These are phyloP conservation scores for Fragum sueziense DNA, from an alignment of 2,888 invertebrate genomes.

Conservation along the genomic window DNA sequence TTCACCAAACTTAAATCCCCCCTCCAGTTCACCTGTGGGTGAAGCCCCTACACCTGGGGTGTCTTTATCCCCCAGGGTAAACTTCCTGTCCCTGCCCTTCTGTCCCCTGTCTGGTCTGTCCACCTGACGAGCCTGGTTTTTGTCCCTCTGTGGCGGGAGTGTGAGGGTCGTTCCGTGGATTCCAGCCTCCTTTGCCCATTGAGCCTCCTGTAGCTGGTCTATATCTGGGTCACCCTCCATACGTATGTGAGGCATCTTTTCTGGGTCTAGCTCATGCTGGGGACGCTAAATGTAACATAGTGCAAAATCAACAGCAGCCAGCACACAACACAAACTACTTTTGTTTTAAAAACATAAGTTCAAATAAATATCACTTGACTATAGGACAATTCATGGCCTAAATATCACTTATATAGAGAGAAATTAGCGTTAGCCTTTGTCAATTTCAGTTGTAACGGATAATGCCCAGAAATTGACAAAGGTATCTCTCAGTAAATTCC, in stretches of 20 bases:
- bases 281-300: not conserved
- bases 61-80: conserved; percentile 36
- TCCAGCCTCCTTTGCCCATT: conserved; percentile 59
- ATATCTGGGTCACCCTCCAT: conserved; percentile 47
- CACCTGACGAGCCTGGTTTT: conserved; percentile 47
- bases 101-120: conserved; percentile 31
- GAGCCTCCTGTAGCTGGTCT: conserved; percentile 60
- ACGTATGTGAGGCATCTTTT: conserved; percentile 34
- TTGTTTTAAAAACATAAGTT: too few species aligned
- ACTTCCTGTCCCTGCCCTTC: conserved; percentile 34
- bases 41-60: conserved; percentile 61
- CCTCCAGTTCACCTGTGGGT: conserved; percentile 60
- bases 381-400: too few species aligned
- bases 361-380: too few species aligned
- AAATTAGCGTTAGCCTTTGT: too few species aligned
- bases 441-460: too few species aligned
- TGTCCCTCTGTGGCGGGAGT: conserved; percentile 60
- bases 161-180: conserved; percentile 63
- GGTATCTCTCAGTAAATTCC: too few species aligned
- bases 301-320: too few species aligned
- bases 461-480: too few species aligned
- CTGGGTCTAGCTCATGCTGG: conserved; percentile 22
- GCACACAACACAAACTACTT: too few species aligned
- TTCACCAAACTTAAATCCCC: not conserved
- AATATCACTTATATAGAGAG: too few species aligned